Evolutionary conservation across 2,888 invertebrate genomes (phyloP), one percentile per base, ranked within the genome.

Genomic region (Harmothoe impar): DNA sequence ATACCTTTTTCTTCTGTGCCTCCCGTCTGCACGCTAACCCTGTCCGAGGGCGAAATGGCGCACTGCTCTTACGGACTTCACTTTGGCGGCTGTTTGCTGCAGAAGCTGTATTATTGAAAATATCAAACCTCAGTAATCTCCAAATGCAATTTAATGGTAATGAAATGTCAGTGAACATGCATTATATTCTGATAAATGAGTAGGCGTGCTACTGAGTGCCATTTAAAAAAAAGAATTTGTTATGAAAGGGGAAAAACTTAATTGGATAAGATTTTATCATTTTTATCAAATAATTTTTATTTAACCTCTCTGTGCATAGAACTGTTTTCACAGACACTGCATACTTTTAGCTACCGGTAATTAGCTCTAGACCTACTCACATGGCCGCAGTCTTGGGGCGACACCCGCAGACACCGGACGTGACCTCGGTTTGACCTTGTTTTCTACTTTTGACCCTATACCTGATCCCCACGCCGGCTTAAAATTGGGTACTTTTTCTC

Each of bases 381-480:
- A 12, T 3, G 86, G 86, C 25, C 86, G 23, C 54, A 54, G 20
- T 54, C 86, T 86, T 10, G 86, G 86, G 25, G 86, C 86, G 15
- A 35, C 33, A 35, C 35, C 86, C 10, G 52, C 86, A 31, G 86
- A 86, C 12, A 25, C 29, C n/a, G 84, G 84, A 33, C 84, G 43
- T 35, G 84, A 35, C 29, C 51, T 84, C 17, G 51, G 84, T n/a
- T 35, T 51, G n/a, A 84, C 25, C 29, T 35, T 51, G 10, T n/a
- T 84, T 1, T 0, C 33, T 33, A 20, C 43, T n/a, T 51, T 33
- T 0, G 51, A 17, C 35, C 84, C 84, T 43, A 20, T 7, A 84
- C 84, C 31, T 3, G 52, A 29, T 29, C 86, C 86, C 86, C 86
- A 86, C 7, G 86, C 86, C n/a, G 52, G 54, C 54, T 86, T 86